Percentiles rank a stretch among this genome's conserved stretches.
Evolutionary conservation across 2,888 invertebrate species (phyloP).

Genomic region (Plutella xylostella): DNA sequence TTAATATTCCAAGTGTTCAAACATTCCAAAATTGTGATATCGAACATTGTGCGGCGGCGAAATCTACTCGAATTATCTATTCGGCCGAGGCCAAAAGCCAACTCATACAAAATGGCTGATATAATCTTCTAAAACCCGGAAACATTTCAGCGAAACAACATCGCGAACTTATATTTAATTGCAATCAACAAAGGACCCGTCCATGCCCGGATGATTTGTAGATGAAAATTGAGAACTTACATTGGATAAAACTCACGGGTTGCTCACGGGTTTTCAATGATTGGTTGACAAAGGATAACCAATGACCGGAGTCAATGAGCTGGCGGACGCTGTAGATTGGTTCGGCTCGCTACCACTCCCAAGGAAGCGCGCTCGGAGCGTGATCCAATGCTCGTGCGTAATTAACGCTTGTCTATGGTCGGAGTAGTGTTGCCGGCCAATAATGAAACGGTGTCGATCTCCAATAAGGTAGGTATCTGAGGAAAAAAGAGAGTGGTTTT

Average conservation of each 20-base stretch:
- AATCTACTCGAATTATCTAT: too few relatives aligned
- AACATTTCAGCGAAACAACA: neutral
- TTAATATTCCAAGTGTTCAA: too few relatives aligned
- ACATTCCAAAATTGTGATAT: too few relatives aligned
- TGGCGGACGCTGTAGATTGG: conserved; percentile 80
- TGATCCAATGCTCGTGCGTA: conserved; percentile 57
- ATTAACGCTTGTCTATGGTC: conserved; percentile 57
- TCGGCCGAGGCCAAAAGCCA: conserved; percentile 39
- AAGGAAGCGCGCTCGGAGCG: conserved; percentile 47
- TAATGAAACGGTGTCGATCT: neutral
- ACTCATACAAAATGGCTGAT: conserved; percentile 66
- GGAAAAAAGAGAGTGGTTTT: too few relatives aligned
- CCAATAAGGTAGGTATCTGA: too few relatives aligned
- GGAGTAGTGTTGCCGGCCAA: conserved; percentile 12
- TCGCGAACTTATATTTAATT: neutral
- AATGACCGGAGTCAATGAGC: conserved; percentile 84
- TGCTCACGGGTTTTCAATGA: conserved; percentile 83
- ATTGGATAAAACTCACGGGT: too few relatives aligned
- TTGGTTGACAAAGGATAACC: conserved; percentile 90
- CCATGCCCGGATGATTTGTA: conserved; percentile 33
- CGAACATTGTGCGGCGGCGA: too few relatives aligned
- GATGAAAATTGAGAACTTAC: conserved; percentile 61
- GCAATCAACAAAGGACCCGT: conserved; percentile 21
- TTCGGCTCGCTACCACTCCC: conserved; percentile 75
- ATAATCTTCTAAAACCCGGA: conserved; percentile 19